phyloP scores from a whole-genome alignment of 2,797 vertebrate species.

The Stomatorhinus walkeri region DNA sequence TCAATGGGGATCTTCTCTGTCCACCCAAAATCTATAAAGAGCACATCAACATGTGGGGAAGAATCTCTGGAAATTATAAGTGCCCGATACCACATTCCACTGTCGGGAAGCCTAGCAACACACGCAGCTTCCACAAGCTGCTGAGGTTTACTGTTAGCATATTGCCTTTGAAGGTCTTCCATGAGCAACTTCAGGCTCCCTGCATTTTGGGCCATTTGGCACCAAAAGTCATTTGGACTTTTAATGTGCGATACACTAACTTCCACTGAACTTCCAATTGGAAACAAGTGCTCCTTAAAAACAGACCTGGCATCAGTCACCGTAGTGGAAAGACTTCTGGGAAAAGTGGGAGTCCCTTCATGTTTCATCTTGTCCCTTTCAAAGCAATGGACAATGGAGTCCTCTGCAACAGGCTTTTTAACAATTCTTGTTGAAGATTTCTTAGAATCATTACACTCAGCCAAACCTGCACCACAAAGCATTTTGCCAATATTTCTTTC shows the following conservation, averaged over 20 bases:
- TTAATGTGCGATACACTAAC: slow-evolving; percentile 71
- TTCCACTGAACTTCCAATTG: slow-evolving; percentile 75
- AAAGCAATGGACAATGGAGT: background rate
- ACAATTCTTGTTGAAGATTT: slow-evolving; percentile 16
- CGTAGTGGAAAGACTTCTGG: slow-evolving; percentile 9
- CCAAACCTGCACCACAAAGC: slow-evolving; percentile 60
- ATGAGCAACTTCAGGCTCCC: slow-evolving; percentile 64
- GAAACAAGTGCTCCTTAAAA: slow-evolving; percentile 65
- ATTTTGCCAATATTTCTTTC: slow-evolving; percentile 67
- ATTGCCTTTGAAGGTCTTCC: slow-evolving; percentile 74
- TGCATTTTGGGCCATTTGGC: slow-evolving; percentile 64
- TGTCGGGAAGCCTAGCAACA: slow-evolving; percentile 69
- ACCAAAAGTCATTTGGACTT: slow-evolving; percentile 86
- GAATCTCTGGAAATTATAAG: slow-evolving; percentile 57
- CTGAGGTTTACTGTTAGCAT: slow-evolving; percentile 53
- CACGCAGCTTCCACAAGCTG: slow-evolving; percentile 59
- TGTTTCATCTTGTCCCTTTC: background rate
- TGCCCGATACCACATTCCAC: slow-evolving; percentile 80
- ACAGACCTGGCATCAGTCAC: slow-evolving; percentile 29
- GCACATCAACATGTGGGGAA: slow-evolving; percentile 60
- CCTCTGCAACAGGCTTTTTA: slow-evolving; percentile 17
- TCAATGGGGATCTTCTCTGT: slow-evolving; percentile 58
- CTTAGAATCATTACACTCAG: slow-evolving; percentile 50
- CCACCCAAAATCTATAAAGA: slow-evolving; percentile 84
- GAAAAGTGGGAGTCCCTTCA: slow-evolving; percentile 10